Evolutionary conservation across 2,888 invertebrate species (phyloP).

Genomic region (Helicoverpa assulta): DNA sequence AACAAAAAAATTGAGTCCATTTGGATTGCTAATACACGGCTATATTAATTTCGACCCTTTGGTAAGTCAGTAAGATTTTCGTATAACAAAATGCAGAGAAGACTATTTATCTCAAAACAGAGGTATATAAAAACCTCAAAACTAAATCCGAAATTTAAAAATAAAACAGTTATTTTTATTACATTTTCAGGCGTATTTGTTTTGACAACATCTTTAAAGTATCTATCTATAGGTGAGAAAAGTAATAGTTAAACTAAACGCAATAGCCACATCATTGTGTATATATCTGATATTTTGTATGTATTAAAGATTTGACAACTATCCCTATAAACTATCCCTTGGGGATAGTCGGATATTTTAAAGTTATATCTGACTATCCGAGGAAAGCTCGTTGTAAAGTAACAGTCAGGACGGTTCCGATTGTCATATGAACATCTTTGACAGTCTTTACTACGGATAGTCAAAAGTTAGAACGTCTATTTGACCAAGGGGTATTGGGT

Average conservation of each 20-base stretch:
- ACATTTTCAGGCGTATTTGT: slow-evolving; percentile 65
- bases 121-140: no score
- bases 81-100: no score
- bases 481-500: neutral
- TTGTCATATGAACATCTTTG: neutral
- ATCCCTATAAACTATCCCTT: neutral
- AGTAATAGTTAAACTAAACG: neutral
- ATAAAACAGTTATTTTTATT: slow-evolving; percentile 14
- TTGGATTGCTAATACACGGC: no score
- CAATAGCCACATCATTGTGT: slow-evolving; percentile 42
- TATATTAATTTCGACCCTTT: no score
- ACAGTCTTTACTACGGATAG: neutral
- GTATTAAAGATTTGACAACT: neutral
- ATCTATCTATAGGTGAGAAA: slow-evolving; percentile 44
- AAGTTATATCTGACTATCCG: neutral
- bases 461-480: neutral
- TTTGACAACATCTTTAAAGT: slow-evolving; percentile 33
- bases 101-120: no score
- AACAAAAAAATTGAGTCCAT: no score
- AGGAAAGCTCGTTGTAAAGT: neutral
- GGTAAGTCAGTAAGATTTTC: no score
- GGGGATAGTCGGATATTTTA: neutral
- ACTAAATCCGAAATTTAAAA: no score
- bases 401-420: no score
- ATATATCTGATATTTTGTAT: slow-evolving; percentile 6